Evolutionary conservation across 1,140 invertebrate species (phyloP).

Genomic region (Yoshiicerus persimilis): DNA sequence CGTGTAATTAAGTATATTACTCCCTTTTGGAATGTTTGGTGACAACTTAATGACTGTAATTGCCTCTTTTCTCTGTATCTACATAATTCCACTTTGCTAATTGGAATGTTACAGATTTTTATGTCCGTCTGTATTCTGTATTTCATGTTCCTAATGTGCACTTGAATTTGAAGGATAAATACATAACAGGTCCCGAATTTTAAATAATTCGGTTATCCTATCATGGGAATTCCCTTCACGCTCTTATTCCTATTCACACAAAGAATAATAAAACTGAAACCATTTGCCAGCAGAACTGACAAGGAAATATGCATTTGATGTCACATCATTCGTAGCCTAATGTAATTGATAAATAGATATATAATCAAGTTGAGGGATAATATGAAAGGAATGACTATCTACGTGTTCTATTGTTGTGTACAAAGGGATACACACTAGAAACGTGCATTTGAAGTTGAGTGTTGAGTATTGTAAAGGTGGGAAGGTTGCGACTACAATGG

Average conservation of each 20-base stretch:
- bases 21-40: neutral
- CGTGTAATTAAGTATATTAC: neutral
- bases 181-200: neutral
- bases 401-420: too few relatives aligned
- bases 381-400: neutral
- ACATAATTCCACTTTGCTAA: neutral
- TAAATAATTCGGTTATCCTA: neutral
- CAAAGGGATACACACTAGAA: too few relatives aligned
- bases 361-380: neutral
- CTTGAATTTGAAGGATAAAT: neutral
- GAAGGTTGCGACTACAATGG: neutral
- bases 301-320: neutral
- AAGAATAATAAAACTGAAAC: neutral
- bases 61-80: neutral
- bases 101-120: neutral
- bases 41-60: neutral
- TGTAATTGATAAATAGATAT: slow-evolving; percentile 10
- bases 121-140: neutral
- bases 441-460: neutral
- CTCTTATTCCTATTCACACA: neutral
- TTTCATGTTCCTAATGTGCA: neutral
- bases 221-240: neutral
- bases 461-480: neutral
- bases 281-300: neutral
- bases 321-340: neutral